Conservation (phyloP, 1,140 invertebrate species). For the Sminthurinus signatus region DNA sequence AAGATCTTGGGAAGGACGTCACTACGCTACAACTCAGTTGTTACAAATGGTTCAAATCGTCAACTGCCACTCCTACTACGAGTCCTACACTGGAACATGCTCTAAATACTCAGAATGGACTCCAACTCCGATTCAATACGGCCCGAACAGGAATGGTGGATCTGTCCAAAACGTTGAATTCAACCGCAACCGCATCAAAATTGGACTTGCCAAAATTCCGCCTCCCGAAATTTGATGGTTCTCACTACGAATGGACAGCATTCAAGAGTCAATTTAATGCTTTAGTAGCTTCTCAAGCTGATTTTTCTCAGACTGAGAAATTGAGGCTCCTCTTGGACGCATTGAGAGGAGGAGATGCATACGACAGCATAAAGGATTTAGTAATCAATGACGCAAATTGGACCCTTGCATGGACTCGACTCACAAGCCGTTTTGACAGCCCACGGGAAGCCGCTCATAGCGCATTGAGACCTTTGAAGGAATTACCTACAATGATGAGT, state of each 20-base stretch:
- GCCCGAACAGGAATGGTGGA: no score
- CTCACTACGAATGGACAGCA: background rate
- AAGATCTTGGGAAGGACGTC: no score
- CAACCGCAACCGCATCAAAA: background rate
- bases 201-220: background rate
- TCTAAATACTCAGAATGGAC: no score
- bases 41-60: no score
- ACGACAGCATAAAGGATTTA: background rate
- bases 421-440: background rate
- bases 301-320: background rate
- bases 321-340: slow-evolving; percentile 1
- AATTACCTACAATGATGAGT: slow-evolving; percentile 2
- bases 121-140: no score
- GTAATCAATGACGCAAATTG: background rate
- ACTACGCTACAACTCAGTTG: no score
- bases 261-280: background rate
- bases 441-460: background rate
- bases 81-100: no score
- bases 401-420: background rate
- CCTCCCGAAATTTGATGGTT: background rate
- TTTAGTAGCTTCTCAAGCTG: background rate
- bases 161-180: no score
- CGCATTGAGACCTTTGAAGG: background rate
- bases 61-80: no score
- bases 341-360: background rate